Conservation (phyloP, 1,140 invertebrate genomes). For the Drosophila equinoxialis region DNA sequence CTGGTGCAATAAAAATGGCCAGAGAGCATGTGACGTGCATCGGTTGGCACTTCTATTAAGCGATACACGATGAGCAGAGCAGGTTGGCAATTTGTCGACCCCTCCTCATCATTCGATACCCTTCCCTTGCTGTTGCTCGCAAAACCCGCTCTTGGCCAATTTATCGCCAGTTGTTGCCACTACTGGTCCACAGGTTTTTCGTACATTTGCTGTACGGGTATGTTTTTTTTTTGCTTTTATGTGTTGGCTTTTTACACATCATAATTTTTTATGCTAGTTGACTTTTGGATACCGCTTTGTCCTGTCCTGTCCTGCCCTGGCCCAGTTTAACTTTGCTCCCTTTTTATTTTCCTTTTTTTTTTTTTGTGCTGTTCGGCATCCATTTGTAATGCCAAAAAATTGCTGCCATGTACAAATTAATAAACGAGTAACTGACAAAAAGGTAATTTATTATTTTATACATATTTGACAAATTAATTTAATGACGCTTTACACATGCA, state of each 20-base stretch:
- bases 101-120: slow-evolving; percentile 1
- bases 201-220: not conserved
- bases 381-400: slow-evolving; percentile 68
- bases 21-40: slow-evolving; percentile 59
- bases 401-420: slow-evolving; percentile 81
- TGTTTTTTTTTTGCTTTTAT: slow-evolving; percentile 32
- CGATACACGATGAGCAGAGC: slow-evolving; percentile 67
- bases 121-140: not conserved
- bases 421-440: slow-evolving; percentile 82
- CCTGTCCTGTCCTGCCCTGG: slow-evolving; percentile 33
- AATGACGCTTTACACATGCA: slow-evolving; percentile 62
- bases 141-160: slow-evolving; percentile 2
- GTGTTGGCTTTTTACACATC: slow-evolving; percentile 73
- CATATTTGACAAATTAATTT: slow-evolving; percentile 82
- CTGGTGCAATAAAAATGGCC: slow-evolving; percentile 56
- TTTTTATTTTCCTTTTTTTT: slow-evolving; percentile 16
- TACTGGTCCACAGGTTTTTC: slow-evolving; percentile 11
- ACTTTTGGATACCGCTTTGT: slow-evolving; percentile 66
- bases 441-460: slow-evolving; percentile 82
- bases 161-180: slow-evolving; percentile 20
- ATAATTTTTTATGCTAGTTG: slow-evolving; percentile 80
- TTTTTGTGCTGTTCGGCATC: slow-evolving; percentile 15
- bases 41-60: slow-evolving; percentile 66
- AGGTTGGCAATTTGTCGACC: slow-evolving; percentile 67
- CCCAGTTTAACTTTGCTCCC: not conserved